Evolutionary conservation across 2,113 vertebrate genomes (phyloP), one percentile per base, ranked within the genome.

Genomic region (Willisornis vidua): DNA sequence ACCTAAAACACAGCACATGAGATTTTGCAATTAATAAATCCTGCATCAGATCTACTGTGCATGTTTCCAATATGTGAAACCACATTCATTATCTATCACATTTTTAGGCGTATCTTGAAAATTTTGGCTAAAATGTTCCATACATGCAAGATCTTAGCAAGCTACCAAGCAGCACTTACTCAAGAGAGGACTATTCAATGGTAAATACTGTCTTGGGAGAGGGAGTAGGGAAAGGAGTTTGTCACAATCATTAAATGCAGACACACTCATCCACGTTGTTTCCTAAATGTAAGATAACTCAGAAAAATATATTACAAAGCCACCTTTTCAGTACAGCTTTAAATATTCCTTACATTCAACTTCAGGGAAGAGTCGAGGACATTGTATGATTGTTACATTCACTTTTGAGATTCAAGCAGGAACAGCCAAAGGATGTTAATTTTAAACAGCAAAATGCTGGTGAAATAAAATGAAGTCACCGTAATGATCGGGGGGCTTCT

Each of bases 361-460:
- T 90, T 62, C 41, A 92, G 77, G 63, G 39, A 75, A 94, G 41
- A 70, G 43, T 52, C 74, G 41, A 93, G 22, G 78, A 62, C 10
- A 13, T 28, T 46, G 43, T 66, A 75, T 63, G 61, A 28, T 2
- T 5, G 92, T 74, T 79, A 52, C 26, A 59, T 75, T 91, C 57
- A 55, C 70, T 96, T 97, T 62, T 23, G 31, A 67, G 68, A 96
- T 83, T 67, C 67, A 77, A 87, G 72, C 26, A 70, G 52, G 12
- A 83, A 91, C 46, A 89, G 90, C 58, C 57, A 65, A 48, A 82
- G 43, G 74, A 62, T 48, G 49, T 96, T 97, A 94, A 89, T 77
- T 96, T 96, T 96, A 93, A 94, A 96, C 41, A 80, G 65, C 85
- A 93, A 89, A 96, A 82, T 52, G 66, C 25, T n/a, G 19, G 45